These are phyloP conservation scores for Lycopodina hypogea DNA, from an alignment of 37 sponge, comb jelly and placozoan genomes.

Conservation along the genomic window DNA sequence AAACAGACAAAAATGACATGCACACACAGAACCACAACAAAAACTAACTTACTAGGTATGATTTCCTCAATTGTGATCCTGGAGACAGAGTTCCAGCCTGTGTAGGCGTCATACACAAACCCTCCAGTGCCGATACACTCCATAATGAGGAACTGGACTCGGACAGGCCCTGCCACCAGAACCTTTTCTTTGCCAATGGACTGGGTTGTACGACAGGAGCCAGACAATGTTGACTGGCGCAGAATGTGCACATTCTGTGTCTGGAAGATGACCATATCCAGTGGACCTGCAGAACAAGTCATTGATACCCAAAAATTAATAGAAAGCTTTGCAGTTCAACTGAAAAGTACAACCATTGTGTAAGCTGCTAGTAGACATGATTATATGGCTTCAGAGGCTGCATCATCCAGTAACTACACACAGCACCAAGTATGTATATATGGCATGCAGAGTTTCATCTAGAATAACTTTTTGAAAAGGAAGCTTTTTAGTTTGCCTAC, in stretches of 20 bases:
- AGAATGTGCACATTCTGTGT: constrained; percentile 15
- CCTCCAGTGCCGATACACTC: constrained; percentile 58
- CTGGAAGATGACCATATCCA: constrained; percentile 32
- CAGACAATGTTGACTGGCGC: constrained; percentile 14
- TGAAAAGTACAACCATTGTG: no score
- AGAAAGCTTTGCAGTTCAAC: not conserved
- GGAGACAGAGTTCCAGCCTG: constrained; percentile 64
- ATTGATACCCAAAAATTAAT: not conserved
- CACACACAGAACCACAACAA: no score
- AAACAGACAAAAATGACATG: no score
- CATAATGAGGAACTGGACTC: constrained; percentile 44
- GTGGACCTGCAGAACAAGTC: not conserved
- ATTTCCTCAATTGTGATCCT: constrained; percentile 61
- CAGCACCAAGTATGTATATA: no score
- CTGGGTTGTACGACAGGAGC: constrained; percentile 13
- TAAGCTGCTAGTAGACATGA: no score
- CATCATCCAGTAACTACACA: no score
- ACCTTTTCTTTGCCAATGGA: not conserved
- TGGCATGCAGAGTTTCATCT: no score
- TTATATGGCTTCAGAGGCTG: no score
- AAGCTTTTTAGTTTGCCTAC: no score
- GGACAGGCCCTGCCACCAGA: constrained; percentile 8
- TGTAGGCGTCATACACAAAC: constrained; percentile 69
- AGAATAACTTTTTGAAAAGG: no score
- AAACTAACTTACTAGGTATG: constrained; percentile 21